Evolutionary conservation across 2,797 vertebrate species (phyloP).

Genomic region (Prionace glauca): DNA sequence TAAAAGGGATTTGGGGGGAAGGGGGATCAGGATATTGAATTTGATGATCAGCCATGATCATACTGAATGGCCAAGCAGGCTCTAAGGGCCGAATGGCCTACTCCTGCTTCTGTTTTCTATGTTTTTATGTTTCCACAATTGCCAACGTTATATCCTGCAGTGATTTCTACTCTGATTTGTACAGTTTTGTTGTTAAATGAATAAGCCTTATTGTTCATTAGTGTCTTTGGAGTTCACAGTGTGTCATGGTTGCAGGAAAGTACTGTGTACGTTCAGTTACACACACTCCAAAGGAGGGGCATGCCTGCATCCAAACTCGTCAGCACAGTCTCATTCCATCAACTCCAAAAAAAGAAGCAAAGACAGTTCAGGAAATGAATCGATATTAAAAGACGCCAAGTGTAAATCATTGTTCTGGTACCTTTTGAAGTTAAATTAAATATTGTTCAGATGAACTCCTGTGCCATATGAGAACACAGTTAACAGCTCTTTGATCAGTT

Average conservation of each 20-base stretch:
- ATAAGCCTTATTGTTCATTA: not conserved
- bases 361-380: slow-evolving; percentile 1
- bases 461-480: slow-evolving; percentile 1
- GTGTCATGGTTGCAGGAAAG: not conserved
- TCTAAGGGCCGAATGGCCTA: too few relatives aligned
- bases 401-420: slow-evolving; percentile 19
- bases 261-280: not conserved
- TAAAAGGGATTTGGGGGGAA: too few relatives aligned
- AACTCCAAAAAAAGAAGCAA: not conserved
- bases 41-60: too few relatives aligned
- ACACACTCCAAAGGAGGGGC: too few relatives aligned
- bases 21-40: too few relatives aligned
- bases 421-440: slow-evolving; percentile 36
- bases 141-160: not conserved
- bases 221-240: not conserved
- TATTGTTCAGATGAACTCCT: slow-evolving; percentile 19
- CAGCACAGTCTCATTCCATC: not conserved
- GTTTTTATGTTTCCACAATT: not conserved
- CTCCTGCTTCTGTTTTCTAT: too few relatives aligned
- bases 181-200: not conserved
- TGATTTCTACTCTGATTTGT: not conserved
- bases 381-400: slow-evolving; percentile 1
- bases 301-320: not conserved
- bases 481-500: slow-evolving; percentile 36
- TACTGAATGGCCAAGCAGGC: too few relatives aligned